These are phyloP conservation scores for Drosophila colorata DNA, from an alignment of 2,888 invertebrate species.

Conservation along the genomic window DNA sequence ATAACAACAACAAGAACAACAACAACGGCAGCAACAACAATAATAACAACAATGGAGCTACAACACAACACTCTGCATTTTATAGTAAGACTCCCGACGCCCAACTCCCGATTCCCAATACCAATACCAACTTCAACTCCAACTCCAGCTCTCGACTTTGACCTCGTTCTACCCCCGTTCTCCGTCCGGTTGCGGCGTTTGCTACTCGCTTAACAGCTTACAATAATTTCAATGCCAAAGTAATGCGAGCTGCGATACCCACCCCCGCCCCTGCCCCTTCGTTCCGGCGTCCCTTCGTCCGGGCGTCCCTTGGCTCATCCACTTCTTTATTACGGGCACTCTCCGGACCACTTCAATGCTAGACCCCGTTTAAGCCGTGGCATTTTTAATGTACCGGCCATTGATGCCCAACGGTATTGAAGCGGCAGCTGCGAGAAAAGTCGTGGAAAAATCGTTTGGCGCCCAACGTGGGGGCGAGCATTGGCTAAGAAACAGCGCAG, in stretches of 20 bases:
- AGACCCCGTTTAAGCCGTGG: conserved; percentile 40
- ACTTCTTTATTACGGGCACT: conserved; percentile 7
- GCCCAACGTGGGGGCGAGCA: no score
- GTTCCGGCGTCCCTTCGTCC: no score
- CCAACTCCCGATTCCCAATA: neutral
- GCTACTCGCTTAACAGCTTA: conserved; percentile 60
- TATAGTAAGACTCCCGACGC: conserved; percentile 31
- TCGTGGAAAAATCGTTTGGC: no score
- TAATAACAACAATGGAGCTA: conserved; percentile 50
- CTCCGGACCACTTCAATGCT: conserved; percentile 22
- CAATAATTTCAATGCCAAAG: conserved; percentile 66
- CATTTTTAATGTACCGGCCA: conserved; percentile 45
- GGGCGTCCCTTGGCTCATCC: neutral
- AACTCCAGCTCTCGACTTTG: conserved; percentile 26
- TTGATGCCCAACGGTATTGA: conserved; percentile 19
- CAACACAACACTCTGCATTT: conserved; percentile 53
- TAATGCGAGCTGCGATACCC: conserved; percentile 17
- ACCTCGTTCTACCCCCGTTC: conserved; percentile 33
- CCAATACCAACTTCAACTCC: conserved; percentile 10
- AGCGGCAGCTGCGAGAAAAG: no score
- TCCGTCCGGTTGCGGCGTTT: no score
- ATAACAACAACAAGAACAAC: conserved; percentile 61
- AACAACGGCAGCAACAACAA: conserved; percentile 36
- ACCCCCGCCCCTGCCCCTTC: no score
- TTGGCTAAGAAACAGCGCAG: no score